phyloP scores from a whole-genome alignment of 2,797 vertebrate genomes.

The Vespertilio murinus region DNA sequence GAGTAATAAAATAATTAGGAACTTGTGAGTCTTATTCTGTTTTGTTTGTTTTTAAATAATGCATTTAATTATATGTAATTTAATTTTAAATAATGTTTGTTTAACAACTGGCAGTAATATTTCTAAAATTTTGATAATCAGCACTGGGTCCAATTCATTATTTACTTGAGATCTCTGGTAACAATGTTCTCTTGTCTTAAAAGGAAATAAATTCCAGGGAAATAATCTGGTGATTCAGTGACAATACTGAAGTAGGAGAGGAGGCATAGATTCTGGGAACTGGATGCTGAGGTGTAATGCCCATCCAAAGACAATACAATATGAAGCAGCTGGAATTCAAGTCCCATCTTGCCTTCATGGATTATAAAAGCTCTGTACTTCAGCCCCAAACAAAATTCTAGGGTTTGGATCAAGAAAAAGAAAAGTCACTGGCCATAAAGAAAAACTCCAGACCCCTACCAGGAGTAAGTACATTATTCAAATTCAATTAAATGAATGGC shows the following conservation, averaged over 20 bases:
- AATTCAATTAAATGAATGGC: background rate
- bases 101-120: background rate
- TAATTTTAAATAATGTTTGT: slow-evolving; percentile 25
- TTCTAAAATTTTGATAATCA: background rate
- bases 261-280: background rate
- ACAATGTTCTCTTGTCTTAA: background rate
- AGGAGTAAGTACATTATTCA: background rate
- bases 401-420: background rate
- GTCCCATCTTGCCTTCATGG: background rate
- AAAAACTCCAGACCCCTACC: background rate
- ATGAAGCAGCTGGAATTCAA: background rate
- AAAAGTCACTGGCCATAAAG: slow-evolving; percentile 9
- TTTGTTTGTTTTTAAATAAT: background rate
- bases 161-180: background rate
- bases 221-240: background rate
- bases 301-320: background rate
- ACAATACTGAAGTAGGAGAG: background rate
- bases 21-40: background rate
- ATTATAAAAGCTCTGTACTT: background rate
- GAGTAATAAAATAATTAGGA: background rate
- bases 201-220: background rate
- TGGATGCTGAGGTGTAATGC: background rate
- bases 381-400: background rate
- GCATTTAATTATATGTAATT: background rate
- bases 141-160: background rate